phyloP scores from a whole-genome alignment of 2,113 vertebrate species.

The Hemichromis elongatus region DNA sequence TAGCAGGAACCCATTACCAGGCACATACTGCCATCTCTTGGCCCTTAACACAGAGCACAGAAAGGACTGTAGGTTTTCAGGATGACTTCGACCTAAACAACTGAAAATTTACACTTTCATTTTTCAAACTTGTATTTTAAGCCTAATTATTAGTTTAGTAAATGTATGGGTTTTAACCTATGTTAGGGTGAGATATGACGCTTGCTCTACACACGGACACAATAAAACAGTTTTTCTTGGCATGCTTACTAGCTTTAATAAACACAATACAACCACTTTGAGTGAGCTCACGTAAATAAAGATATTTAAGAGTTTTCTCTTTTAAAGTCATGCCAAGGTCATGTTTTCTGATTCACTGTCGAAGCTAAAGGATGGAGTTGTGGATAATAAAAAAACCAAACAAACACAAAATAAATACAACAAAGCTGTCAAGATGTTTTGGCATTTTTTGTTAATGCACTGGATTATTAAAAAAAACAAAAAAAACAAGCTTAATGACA shows the following conservation, averaged over 20 bases:
- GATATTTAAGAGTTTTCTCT: not conserved
- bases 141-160: not conserved
- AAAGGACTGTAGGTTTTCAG: not conserved
- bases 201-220: not conserved
- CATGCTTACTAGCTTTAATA: not conserved
- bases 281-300: not conserved
- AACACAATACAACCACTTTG: not conserved
- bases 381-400: not conserved
- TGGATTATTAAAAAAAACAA: not conserved
- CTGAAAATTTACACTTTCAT: not conserved
- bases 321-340: rapidly evolving
- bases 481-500: not conserved
- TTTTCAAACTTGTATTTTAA: not conserved
- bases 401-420: not conserved
- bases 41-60: not conserved
- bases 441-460: not conserved
- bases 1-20: not conserved
- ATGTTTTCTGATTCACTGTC: rapidly evolving
- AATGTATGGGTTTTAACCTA: rapidly evolving
- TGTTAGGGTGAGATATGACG: not conserved
- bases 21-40: constrained; percentile 30
- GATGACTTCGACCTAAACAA: not conserved
- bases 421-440: not conserved
- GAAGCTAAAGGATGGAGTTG: not conserved
- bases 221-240: not conserved